Evolutionary conservation across 2,797 vertebrate genomes (phyloP).

Genomic region (Amniataba percoides): DNA sequence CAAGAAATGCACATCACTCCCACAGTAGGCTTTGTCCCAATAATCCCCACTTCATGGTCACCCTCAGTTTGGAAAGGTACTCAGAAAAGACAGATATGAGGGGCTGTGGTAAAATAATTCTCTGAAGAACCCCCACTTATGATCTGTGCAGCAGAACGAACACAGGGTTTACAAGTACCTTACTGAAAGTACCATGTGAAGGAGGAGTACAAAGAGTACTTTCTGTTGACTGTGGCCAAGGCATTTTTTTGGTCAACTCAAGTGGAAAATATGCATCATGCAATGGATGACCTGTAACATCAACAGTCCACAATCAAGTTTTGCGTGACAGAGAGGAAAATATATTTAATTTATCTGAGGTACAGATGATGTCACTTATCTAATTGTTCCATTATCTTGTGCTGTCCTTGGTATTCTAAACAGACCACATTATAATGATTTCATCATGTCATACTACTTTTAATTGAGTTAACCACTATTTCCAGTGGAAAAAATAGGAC

Average conservation of each 20-base stretch:
- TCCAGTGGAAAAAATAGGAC: slow-evolving; percentile 32
- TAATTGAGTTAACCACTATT: slow-evolving; percentile 38
- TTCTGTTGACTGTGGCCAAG: background rate
- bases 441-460: slow-evolving; percentile 17
- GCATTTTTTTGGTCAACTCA: background rate
- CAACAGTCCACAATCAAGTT: slow-evolving; percentile 3
- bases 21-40: background rate
- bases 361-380: slow-evolving; percentile 32
- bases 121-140: background rate
- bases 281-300: slow-evolving; percentile 28
- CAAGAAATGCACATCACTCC: slow-evolving; percentile 32
- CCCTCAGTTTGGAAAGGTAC: slow-evolving; percentile 1
- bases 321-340: slow-evolving; percentile 41
- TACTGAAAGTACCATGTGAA: slow-evolving; percentile 1
- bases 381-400: slow-evolving; percentile 24
- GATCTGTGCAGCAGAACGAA: slow-evolving; percentile 9
- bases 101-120: background rate
- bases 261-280: slow-evolving; percentile 22
- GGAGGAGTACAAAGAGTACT: background rate
- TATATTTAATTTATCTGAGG: slow-evolving; percentile 14
- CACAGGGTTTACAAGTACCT: background rate
- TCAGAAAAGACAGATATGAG: background rate
- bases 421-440: slow-evolving; percentile 24
- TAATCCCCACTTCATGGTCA: slow-evolving; percentile 14
- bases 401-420: background rate